Evolutionary conservation across 23 tunicate genomes (phyloP).

Genomic region (Aplidium turbinatum): DNA sequence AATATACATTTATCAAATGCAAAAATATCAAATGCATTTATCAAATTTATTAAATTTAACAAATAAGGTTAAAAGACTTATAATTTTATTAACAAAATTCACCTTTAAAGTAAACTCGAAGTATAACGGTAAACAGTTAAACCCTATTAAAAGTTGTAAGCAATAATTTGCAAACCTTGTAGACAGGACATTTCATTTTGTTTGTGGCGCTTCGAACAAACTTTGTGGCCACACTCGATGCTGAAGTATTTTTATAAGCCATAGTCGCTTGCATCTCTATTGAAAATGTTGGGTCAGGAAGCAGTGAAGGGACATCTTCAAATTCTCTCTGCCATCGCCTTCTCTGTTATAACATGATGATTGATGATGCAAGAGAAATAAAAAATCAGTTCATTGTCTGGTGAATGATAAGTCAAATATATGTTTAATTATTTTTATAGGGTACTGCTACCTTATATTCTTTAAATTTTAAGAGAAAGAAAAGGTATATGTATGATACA

Average conservation of each 20-base stretch:
- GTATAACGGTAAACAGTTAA: no score
- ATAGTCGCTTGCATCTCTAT: slow-evolving; percentile 78
- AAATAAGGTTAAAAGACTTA: no score
- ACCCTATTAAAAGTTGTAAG: no score
- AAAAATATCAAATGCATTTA: no score
- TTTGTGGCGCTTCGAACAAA: slow-evolving; percentile 97
- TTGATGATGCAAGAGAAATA: neutral
- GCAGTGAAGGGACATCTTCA: slow-evolving; percentile 69
- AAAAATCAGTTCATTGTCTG: neutral
- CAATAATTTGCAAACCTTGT: slow-evolving; percentile 93
- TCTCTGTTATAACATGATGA: slow-evolving; percentile 34
- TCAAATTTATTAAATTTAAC: no score
- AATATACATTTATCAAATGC: no score
- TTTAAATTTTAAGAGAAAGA: neutral
- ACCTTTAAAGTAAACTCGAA: no score
- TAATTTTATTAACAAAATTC: no score
- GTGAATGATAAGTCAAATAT: no score
- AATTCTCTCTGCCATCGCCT: slow-evolving; percentile 67
- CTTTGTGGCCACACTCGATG: slow-evolving; percentile 86
- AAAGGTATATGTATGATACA: no score
- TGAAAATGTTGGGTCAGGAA: slow-evolving; percentile 72
- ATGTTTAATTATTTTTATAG: no score
- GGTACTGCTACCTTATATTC: neutral
- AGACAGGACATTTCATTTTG: slow-evolving; percentile 98
- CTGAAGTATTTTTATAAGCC: slow-evolving; percentile 78